Conservation (phyloP, 2,113 vertebrate genomes). For the Herpailurus yagouaroundi region DNA sequence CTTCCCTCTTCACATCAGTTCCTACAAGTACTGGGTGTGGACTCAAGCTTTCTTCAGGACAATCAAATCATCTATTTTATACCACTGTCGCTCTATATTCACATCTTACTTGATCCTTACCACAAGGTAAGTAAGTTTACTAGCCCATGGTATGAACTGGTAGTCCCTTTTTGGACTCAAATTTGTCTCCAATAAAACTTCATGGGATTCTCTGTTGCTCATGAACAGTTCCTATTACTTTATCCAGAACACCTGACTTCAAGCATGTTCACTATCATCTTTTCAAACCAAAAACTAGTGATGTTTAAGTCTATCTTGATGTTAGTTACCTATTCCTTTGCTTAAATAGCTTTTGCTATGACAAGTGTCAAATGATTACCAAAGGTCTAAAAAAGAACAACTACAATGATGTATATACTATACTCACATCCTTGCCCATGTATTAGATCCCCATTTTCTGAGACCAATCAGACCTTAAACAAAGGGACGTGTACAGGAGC, state of each 20-base stretch:
- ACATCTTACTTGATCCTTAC: background rate
- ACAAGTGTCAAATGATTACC: background rate
- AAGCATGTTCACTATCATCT: background rate
- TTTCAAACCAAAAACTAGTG: background rate
- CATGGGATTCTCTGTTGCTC: background rate
- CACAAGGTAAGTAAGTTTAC: background rate
- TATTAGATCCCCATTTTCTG: background rate
- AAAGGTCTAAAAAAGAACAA: background rate
- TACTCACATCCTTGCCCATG: background rate
- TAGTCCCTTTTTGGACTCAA: background rate
- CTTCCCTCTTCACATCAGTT: background rate
- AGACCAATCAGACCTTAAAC: background rate
- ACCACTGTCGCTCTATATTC: background rate
- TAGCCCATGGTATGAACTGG: background rate
- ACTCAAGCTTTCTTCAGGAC: background rate
- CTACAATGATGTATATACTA: background rate
- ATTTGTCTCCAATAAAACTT: background rate
- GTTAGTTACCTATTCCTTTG: background rate
- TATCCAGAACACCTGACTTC: background rate
- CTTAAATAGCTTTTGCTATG: background rate
- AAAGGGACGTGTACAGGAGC: background rate
- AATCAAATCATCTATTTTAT: background rate
- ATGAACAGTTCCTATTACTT: background rate
- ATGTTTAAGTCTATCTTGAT: background rate
- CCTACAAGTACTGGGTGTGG: background rate